A percentile compares a stretch with the other conserved stretches of the same genome.
Conservation (phyloP, 1,140 invertebrate species). For the Solen grandis region DNA sequence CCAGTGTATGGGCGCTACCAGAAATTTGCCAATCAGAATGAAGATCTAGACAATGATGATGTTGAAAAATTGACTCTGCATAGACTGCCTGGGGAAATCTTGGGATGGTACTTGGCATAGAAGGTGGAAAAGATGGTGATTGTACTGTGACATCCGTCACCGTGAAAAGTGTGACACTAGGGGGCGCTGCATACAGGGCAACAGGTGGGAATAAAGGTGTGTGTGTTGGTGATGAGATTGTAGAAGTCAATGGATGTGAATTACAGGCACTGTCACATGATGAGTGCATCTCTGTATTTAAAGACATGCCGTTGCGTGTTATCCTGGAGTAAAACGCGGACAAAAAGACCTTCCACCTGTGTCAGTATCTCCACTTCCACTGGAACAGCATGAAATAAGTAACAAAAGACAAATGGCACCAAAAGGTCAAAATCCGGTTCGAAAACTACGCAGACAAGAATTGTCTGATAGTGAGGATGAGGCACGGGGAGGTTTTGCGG, state of each 20-base stretch:
- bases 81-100: constrained; percentile 92
- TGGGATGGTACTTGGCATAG: constrained; percentile 95
- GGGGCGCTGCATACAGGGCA: constrained; percentile 94
- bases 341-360: constrained; percentile 42
- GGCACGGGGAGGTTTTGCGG: constrained; percentile 61
- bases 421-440: constrained; percentile 1
- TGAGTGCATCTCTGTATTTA: constrained; percentile 89
- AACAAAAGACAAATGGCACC: not conserved
- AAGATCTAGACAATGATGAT: not conserved
- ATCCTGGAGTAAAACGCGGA: constrained; percentile 64
- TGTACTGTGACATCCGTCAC: constrained; percentile 88
- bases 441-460: constrained; percentile 31
- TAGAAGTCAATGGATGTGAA: constrained; percentile 89
- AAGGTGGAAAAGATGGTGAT: constrained; percentile 88
- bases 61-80: constrained; percentile 86
- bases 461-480: constrained; percentile 65
- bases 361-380: constrained; percentile 38
- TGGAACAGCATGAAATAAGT: not conserved
- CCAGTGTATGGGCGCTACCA: constrained; percentile 61
- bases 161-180: constrained; percentile 93
- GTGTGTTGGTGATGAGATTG: constrained; percentile 92
- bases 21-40: constrained; percentile 33
- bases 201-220: constrained; percentile 82
- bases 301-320: constrained; percentile 75
- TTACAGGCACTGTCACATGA: constrained; percentile 91